phyloP scores from a whole-genome alignment of 2,888 invertebrate species.

The Melitaea athalia region DNA sequence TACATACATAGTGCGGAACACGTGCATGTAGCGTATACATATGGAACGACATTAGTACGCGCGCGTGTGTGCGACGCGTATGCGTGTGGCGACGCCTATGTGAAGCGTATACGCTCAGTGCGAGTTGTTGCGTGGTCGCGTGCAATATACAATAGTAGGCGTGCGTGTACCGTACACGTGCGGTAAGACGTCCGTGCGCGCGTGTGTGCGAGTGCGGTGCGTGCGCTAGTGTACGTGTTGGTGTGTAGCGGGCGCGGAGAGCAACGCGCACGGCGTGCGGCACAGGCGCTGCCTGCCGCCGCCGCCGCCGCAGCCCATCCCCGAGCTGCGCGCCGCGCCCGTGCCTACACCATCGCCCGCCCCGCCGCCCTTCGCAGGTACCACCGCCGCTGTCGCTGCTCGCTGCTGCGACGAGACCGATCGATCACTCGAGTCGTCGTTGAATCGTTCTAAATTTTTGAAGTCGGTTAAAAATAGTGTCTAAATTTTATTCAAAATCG shows the following conservation, averaged over 20 bases:
- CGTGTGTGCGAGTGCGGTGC: background rate
- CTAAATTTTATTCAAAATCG: too few species aligned
- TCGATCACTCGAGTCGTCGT: background rate
- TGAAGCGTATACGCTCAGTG: too few species aligned
- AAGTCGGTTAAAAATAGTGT: too few species aligned
- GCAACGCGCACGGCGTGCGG: constrained; percentile 93
- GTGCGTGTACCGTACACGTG: background rate
- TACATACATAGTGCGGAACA: background rate
- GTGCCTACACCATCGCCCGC: constrained; percentile 49
- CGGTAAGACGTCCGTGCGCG: background rate
- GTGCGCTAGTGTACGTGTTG: constrained; percentile 19
- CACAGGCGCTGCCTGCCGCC: constrained; percentile 92
- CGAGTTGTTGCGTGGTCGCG: too few species aligned
- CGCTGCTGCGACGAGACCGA: background rate
- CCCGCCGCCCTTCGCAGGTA: constrained; percentile 41
- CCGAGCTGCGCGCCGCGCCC: constrained; percentile 89
- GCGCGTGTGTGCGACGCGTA: too few species aligned
- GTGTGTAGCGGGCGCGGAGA: constrained; percentile 79
- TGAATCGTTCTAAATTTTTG: too few species aligned
- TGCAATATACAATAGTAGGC: too few species aligned
- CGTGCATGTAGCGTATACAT: background rate
- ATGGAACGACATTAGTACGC: background rate
- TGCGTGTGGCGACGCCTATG: constrained; percentile 10
- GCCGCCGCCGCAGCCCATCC: constrained; percentile 91
- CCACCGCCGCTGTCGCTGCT: constrained; percentile 28